A percentile compares a stretch with the other conserved stretches of the same genome.
Evolutionary conservation across 2,797 vertebrate species (phyloP).

Genomic region (Merluccius polli): DNA sequence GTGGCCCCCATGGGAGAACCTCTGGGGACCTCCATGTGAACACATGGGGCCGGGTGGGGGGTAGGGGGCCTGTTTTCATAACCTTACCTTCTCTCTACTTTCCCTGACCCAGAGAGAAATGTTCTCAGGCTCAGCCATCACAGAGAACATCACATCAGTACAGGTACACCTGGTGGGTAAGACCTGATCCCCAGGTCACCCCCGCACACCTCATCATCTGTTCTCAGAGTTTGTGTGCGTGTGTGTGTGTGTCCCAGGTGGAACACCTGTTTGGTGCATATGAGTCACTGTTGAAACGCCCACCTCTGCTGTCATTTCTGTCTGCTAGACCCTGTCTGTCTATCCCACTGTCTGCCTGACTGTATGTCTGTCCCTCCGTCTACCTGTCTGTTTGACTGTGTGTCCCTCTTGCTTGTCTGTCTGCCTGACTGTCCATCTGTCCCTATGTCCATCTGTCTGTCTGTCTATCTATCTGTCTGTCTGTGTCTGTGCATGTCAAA

Average conservation of each 20-base stretch:
- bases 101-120: background rate
- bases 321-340: background rate
- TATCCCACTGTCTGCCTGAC: background rate
- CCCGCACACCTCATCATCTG: background rate
- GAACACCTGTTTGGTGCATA: slow-evolving; percentile 29
- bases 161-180: background rate
- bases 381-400: too few species aligned
- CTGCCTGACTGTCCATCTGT: too few species aligned
- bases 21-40: too few species aligned
- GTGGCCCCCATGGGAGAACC: too few species aligned
- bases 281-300: slow-evolving; percentile 66
- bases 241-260: slow-evolving; percentile 62
- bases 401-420: too few species aligned
- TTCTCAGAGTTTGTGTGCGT: slow-evolving; percentile 4
- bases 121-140: background rate
- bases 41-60: too few species aligned
- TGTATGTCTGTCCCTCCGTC: background rate
- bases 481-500: background rate
- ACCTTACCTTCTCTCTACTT: background rate
- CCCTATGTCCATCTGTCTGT: background rate
- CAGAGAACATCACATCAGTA: background rate
- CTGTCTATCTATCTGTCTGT: background rate
- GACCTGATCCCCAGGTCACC: too few species aligned
- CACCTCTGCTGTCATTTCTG: slow-evolving; percentile 7
- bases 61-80: background rate